phyloP scores from a whole-genome alignment of 2,113 vertebrate species.

The Montifringilla adamsi region DNA sequence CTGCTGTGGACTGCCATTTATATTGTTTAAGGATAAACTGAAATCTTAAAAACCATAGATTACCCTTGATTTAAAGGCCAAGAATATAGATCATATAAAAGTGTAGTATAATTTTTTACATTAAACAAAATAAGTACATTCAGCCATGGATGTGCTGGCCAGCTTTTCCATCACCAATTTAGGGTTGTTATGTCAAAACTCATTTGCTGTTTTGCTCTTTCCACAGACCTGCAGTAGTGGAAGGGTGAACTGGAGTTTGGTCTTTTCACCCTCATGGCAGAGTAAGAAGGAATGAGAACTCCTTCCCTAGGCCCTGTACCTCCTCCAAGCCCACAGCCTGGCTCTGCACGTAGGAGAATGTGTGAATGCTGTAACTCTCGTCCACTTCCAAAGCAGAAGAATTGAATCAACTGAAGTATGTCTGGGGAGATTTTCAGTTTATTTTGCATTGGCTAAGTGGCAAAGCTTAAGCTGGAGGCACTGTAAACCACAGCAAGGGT shows the following conservation, averaged over 20 bases:
- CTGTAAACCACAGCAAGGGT: background rate
- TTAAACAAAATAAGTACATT: background rate
- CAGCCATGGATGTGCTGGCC: background rate
- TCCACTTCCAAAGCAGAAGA: background rate
- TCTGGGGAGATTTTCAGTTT: background rate
- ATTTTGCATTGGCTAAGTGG: background rate
- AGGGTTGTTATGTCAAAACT: background rate
- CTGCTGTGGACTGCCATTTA: background rate
- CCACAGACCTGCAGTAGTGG: background rate
- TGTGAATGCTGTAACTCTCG: background rate
- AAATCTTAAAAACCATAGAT: background rate
- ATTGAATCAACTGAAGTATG: background rate
- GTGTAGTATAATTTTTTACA: background rate
- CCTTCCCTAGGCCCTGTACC: background rate
- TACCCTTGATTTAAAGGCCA: constrained; percentile 3
- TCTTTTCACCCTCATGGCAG: background rate
- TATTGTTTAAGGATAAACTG: background rate
- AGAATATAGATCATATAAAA: background rate
- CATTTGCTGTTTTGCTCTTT: background rate
- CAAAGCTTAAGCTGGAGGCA: background rate
- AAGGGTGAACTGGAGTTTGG: background rate
- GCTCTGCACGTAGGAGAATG: background rate
- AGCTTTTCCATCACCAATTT: background rate
- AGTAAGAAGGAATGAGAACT: background rate
- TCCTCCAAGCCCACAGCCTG: background rate